A percentile compares a stretch with the other conserved stretches of the same genome.
These are phyloP conservation scores for Pitangus sulphuratus DNA, from an alignment of 2,797 vertebrate species.

Conservation along the genomic window DNA sequence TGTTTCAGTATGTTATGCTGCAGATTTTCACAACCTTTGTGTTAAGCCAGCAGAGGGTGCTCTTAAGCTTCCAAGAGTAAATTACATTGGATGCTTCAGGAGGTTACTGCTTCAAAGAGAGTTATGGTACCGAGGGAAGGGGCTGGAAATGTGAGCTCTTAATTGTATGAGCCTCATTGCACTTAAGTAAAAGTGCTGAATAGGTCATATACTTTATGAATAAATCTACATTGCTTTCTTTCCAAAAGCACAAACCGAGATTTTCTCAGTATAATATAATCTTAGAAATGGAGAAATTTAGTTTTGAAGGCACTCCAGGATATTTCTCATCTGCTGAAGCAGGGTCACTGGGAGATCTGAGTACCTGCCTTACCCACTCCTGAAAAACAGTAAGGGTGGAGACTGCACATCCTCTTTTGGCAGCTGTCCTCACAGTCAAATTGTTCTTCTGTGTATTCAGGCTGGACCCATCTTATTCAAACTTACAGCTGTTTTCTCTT, in stretches of 20 bases:
- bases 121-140: neutral
- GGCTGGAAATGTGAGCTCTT: neutral
- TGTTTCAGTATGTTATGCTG: neutral
- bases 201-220: neutral
- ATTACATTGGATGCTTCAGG: fast-evolving
- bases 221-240: neutral
- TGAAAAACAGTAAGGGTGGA: neutral
- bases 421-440: neutral
- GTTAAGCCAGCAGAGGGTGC: conserved; percentile 51
- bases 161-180: neutral
- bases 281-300: neutral
- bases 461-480: neutral
- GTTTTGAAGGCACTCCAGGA: neutral
- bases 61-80: neutral
- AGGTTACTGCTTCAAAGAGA: neutral
- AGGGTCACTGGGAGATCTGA: neutral
- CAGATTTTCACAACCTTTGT: neutral
- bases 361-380: neutral
- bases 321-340: neutral
- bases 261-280: neutral
- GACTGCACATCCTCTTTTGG: neutral
- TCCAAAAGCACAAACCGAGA: neutral
- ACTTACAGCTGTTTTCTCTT: neutral
- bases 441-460: neutral
- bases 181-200: neutral